Evolutionary conservation across 92 coral and sea anemone species (phyloP), one percentile per base, ranked within the genome.

Genomic region (Isaurus tuberculatus): DNA sequence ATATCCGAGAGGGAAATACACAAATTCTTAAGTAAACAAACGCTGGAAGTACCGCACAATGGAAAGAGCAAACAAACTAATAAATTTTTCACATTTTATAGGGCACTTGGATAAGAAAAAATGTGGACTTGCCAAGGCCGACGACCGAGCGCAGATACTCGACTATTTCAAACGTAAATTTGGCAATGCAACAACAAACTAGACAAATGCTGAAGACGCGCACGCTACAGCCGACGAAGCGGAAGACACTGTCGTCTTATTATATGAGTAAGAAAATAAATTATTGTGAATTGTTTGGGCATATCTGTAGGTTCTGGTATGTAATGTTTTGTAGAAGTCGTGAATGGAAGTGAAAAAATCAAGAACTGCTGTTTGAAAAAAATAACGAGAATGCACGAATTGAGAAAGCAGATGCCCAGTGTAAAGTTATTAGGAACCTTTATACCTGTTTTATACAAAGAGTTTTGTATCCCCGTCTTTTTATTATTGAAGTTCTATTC

Each of bases 401-500:
- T 51, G 60, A 51, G 60, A 51, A 51, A 51, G 60, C 60, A 51
- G 60, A 51, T 51, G 60, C 60, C 60, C 60, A 51, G 60, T 51
- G 60, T 51, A 14, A 51, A 51, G 60, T 51, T 51, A 51, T 51
- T 51, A 51, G 60, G 60, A 51, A 51, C 22, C 60, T 51, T 51
- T 51, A 51, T 51, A 51, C 60, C 60, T 51, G 60, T 51, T 51
- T 51, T 51, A 51, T 51, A 51, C 60, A 51, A 51, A 51, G 60
- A 51, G 60, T 51, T 51, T 51, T 51, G 60, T 51, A 51, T 51
- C 60, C 60, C 60, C 60, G 60, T 51, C 23, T 61, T 51, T 61
- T 61, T 61, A 61, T 61, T 61, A 61, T 61, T 61, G 23, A 61
- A 61, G 67, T 61, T 61, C 67, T 61, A 61, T 61, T 61, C 67